phyloP scores from a whole-genome alignment of 2,113 vertebrate genomes.

The Hepsetus odoe region DNA sequence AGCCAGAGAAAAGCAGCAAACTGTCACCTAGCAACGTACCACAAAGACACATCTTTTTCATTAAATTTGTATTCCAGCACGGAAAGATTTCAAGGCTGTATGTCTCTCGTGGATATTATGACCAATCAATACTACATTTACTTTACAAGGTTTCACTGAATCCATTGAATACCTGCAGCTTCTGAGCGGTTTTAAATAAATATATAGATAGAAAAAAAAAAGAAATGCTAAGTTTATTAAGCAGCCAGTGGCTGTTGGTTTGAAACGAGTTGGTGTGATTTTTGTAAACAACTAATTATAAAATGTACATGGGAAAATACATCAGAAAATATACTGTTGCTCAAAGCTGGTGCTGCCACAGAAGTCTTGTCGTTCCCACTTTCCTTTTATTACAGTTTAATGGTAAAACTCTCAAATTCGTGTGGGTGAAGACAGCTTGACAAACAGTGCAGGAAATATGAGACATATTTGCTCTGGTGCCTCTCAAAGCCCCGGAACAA shows the following conservation, averaged over 20 bases:
- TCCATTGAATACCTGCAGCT: not conserved
- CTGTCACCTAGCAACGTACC: slow-evolving; percentile 34
- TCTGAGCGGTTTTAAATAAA: not conserved
- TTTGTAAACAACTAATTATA: not conserved
- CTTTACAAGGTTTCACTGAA: not conserved
- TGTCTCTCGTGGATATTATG: not conserved
- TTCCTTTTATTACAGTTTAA: not conserved
- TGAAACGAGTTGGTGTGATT: not conserved
- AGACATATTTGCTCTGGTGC: slow-evolving; percentile 49
- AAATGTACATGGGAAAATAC: not conserved
- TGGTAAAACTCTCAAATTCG: not conserved
- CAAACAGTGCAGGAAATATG: slow-evolving; percentile 27
- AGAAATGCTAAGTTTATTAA: no score
- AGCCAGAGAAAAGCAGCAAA: not conserved
- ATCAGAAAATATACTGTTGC: not conserved
- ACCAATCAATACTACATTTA: not conserved
- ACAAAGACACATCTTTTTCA: not conserved
- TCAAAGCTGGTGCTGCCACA: not conserved
- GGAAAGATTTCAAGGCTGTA: not conserved
- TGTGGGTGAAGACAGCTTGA: slow-evolving; percentile 10
- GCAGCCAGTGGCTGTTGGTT: not conserved
- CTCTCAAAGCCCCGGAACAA: slow-evolving; percentile 36
- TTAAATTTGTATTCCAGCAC: not conserved
- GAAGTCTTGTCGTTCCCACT: not conserved
- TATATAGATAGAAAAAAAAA: not conserved